Base-by-base conservation (phyloP, 2,888 invertebrate genomes). In the Drosophila yooni region DNA sequence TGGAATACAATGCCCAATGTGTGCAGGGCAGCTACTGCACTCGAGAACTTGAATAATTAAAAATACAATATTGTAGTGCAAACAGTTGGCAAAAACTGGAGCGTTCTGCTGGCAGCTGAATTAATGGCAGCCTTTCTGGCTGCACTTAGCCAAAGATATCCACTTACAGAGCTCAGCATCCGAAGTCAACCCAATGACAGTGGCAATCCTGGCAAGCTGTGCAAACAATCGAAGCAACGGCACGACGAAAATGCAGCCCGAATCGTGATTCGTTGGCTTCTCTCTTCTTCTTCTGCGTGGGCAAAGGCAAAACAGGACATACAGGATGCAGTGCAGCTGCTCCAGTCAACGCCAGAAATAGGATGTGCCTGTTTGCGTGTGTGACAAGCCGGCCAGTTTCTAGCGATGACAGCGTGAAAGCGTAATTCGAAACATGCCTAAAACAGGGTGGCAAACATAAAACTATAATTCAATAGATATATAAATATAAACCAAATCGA, bases 141-240 rank as follows among this genome's bases (percentile, higher is more conserved):
- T 76, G 82, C 83, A 82, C 86, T 82, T 83, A 82, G 70, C 78
- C 79, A 76, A 81, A 83, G 83, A 85, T 83, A 82, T 85, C 83
- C 83, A 84, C 82, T 84, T 83, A 79, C 84, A 76, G 70, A 59
- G 53, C 70, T 60, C 70, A 67, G 50, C 68, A 61, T 58, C 64
- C 50, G 34, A 56, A 64, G 50, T 36, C 63, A 67, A 62, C 66
- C 70, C 70, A 71, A 71, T 66, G 82, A 74, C 82, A 79, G 68
- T 76, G 76, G 70, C 72, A 77, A 69, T 79, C 81, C 79, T 81
- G 81, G 79, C 83, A 84, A 83, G 87, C 83, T 86, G 82, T 68
- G 76, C 87, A 84, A 86, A 83, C 83, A 86, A 81, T 86, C 77
- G 82, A 74, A 75, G 83, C 68, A 59, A 70, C 64, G 58, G 63